phyloP scores from a whole-genome alignment of 2,113 vertebrate genomes.

The Aphyosemion australe region DNA sequence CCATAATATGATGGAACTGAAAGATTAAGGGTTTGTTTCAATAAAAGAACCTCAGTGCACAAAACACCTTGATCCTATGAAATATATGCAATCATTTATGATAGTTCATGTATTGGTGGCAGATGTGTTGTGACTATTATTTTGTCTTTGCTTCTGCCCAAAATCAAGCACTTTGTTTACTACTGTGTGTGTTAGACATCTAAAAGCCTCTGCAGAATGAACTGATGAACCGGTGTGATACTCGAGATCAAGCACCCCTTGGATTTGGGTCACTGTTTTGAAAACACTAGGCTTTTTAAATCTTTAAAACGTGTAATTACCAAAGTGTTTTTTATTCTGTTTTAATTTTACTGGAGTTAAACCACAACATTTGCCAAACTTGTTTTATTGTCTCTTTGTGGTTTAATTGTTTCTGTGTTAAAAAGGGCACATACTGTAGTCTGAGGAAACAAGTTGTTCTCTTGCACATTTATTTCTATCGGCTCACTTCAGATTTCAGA shows the following conservation, averaged over 20 bases:
- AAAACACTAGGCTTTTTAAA: neutral
- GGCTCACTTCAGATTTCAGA: slow-evolving; percentile 51
- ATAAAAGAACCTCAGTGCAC: slow-evolving; percentile 33
- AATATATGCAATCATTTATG: slow-evolving; percentile 59
- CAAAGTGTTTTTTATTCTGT: neutral
- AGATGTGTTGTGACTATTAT: slow-evolving; percentile 22
- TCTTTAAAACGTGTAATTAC: neutral
- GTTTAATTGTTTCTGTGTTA: slow-evolving; percentile 9
- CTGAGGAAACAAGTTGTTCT: slow-evolving; percentile 16
- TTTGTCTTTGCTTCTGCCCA: slow-evolving; percentile 15
- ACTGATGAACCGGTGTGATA: slow-evolving; percentile 8
- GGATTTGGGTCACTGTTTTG: slow-evolving; percentile 43
- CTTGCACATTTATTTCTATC: slow-evolving; percentile 70
- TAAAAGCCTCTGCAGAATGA: slow-evolving; percentile 7
- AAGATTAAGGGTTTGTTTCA: slow-evolving; percentile 27
- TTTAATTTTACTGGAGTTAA: neutral
- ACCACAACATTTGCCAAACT: slow-evolving; percentile 10
- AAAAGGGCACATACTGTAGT: slow-evolving; percentile 26
- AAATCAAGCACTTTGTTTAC: slow-evolving; percentile 59
- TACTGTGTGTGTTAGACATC: slow-evolving; percentile 3
- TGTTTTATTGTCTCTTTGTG: slow-evolving; percentile 5
- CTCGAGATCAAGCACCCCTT: slow-evolving; percentile 35
- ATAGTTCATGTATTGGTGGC: slow-evolving; percentile 24
- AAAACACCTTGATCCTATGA: slow-evolving; percentile 34
- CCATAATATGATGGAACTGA: slow-evolving; percentile 5